phyloP scores from a whole-genome alignment of 2,888 invertebrate species.

The Mayetiola destructor region DNA sequence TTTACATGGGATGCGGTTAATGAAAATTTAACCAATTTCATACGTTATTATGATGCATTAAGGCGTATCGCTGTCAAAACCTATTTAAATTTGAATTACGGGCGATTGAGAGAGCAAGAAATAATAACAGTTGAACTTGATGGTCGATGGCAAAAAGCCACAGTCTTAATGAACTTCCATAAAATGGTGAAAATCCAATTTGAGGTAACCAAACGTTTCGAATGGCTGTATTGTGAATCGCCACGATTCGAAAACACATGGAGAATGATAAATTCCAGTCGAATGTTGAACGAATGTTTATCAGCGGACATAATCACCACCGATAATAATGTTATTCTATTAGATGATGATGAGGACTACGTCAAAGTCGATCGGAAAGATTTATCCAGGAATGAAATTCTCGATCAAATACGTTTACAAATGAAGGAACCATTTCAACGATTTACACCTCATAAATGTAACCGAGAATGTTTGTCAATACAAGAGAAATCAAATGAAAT shows the following conservation, averaged over 20 bases:
- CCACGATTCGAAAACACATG: background rate
- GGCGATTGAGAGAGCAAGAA: background rate
- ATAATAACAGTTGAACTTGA: background rate
- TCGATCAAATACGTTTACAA: background rate
- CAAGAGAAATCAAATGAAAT: background rate
- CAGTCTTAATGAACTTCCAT: background rate
- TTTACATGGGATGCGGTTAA: background rate
- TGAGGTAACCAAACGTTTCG: background rate
- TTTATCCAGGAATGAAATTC: background rate
- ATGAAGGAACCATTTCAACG: no score
- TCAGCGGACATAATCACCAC: background rate
- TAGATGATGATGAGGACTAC: background rate
- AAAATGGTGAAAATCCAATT: background rate
- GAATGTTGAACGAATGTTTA: background rate
- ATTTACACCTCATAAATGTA: background rate
- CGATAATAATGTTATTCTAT: background rate
- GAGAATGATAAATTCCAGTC: background rate
- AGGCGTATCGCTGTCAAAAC: background rate
- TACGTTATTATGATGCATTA: background rate
- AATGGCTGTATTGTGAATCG: background rate
- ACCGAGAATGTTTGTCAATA: background rate
- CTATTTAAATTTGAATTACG: no score
- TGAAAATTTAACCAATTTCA: background rate
- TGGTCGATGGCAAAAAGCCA: background rate
- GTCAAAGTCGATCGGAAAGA: background rate